Evolutionary conservation across 1,140 invertebrate species (phyloP).

Genomic region (Papilio glaucus): DNA sequence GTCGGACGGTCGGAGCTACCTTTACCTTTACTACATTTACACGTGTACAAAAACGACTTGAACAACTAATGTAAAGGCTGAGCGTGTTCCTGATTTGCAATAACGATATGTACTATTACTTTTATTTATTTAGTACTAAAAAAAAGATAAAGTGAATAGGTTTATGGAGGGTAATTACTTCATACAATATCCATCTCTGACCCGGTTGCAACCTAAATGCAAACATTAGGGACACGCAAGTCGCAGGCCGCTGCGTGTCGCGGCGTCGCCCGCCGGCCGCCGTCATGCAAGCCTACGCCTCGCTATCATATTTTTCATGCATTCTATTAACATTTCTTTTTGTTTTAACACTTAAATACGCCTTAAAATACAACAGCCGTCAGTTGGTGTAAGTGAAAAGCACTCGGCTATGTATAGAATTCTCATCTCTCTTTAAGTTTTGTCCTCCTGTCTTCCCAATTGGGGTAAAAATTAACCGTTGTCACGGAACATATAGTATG

Average conservation of each 20-base stretch:
- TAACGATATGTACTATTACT: too few relatives aligned
- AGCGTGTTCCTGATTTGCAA: too few relatives aligned
- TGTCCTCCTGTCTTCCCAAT: too few relatives aligned
- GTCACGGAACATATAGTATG: too few relatives aligned
- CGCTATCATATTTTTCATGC: conserved; percentile 31
- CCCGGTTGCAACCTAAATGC: conserved; percentile 68
- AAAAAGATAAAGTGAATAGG: conserved; percentile 36
- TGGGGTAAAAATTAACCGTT: too few relatives aligned
- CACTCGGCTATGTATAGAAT: too few relatives aligned
- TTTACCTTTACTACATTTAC: too few relatives aligned
- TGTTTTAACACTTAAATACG: neutral
- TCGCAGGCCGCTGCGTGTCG: conserved; percentile 52
- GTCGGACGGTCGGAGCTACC: too few relatives aligned
- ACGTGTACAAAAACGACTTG: too few relatives aligned
- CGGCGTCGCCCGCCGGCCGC: conserved; percentile 12
- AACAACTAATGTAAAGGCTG: too few relatives aligned
- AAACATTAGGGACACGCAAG: conserved; percentile 70
- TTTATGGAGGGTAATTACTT: conserved; percentile 48
- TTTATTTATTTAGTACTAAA: neutral
- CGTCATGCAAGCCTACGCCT: conserved; percentile 59
- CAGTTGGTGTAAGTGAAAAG: too few relatives aligned
- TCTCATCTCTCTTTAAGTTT: neutral
- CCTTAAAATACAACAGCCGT: too few relatives aligned
- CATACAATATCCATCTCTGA: conserved; percentile 72
- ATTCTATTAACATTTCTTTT: neutral